These are phyloP conservation scores for Aporophyla lueneburgensis DNA, from an alignment of 2,888 invertebrate genomes.

Conservation along the genomic window DNA sequence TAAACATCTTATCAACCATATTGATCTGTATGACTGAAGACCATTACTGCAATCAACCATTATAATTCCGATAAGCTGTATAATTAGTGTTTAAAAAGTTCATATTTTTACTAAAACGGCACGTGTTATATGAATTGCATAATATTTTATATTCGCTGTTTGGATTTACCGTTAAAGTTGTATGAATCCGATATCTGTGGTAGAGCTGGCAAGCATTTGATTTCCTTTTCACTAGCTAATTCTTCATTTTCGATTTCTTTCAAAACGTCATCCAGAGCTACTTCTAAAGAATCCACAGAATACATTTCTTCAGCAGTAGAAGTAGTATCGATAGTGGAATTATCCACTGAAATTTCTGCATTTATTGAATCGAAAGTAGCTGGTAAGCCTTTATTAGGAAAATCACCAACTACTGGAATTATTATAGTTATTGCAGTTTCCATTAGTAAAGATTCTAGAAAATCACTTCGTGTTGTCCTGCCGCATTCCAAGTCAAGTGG, in stretches of 20 bases:
- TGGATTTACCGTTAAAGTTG: constrained; percentile 27
- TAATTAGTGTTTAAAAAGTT: too few relatives aligned
- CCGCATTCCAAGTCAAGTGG: neutral
- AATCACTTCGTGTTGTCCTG: neutral
- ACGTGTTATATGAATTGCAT: neutral
- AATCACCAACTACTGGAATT: constrained; percentile 30
- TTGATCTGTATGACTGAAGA: neutral
- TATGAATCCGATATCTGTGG: neutral
- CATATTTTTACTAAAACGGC: neutral
- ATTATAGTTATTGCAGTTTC: constrained; percentile 45
- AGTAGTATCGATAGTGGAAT: neutral
- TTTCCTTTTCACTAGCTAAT: neutral
- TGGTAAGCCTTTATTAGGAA: constrained; percentile 14
- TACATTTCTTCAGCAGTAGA: neutral
- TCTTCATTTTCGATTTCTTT: neutral
- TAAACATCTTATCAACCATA: neutral
- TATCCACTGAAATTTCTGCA: neutral
- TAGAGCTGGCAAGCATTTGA: neutral
- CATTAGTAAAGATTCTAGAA: constrained; percentile 33
- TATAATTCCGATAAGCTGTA: neutral
- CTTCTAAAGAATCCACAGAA: neutral
- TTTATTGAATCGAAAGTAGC: neutral
- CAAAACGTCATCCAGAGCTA: neutral
- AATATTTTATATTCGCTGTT: neutral
- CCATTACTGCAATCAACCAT: neutral